Evolutionary conservation across 2,113 vertebrate genomes (phyloP), one percentile per base, ranked within the genome.

Genomic region (Nipponia nippon): DNA sequence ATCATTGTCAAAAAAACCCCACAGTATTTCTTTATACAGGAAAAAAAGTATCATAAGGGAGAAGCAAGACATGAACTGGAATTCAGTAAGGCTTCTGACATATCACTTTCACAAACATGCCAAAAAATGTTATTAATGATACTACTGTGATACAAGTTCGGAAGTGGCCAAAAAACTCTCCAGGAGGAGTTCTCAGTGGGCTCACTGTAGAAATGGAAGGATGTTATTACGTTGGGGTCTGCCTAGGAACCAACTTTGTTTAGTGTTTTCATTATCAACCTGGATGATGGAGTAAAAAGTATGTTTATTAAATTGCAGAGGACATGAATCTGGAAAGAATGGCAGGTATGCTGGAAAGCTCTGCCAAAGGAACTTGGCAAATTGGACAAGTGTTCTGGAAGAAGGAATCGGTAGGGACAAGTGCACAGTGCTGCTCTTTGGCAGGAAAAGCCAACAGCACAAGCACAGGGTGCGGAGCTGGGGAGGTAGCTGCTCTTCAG

Each of bases 361-460:
- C 61, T 95, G 87, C 82, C 93, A 95, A 75, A 84, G 65, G 47
- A 94, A 69, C 80, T 87, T 95, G 93, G 87, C 94, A 84, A 84
- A 70, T 1, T 67, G 61, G 56, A 92, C 65, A 40, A 79, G 73
- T 4, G 6, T 23, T 94, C 65, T 89, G 93, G 59, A 94, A 95
- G 93, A 78, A 92, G 78, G 69, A 56, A 87, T 42, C 0, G 0
- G 55, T 4, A 87, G 72, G 69, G 72, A 47, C 32, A 81, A 96
- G 63, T 8, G 76, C 71, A 73, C 3, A 2, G 44, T 22, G 44
- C 62, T 95, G 95, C 53, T 69, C 67, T 84, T 30, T 40, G 91
- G 73, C 77, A 87, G 9, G 2, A 89, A 62, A 29, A 93, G 30
- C 17, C 55, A 71, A 65, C 0, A 0, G 49, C 58, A 56, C 14